These are phyloP conservation scores for Pygmarrhopalites habei DNA, from an alignment of 1,140 invertebrate species.

Conservation along the genomic window DNA sequence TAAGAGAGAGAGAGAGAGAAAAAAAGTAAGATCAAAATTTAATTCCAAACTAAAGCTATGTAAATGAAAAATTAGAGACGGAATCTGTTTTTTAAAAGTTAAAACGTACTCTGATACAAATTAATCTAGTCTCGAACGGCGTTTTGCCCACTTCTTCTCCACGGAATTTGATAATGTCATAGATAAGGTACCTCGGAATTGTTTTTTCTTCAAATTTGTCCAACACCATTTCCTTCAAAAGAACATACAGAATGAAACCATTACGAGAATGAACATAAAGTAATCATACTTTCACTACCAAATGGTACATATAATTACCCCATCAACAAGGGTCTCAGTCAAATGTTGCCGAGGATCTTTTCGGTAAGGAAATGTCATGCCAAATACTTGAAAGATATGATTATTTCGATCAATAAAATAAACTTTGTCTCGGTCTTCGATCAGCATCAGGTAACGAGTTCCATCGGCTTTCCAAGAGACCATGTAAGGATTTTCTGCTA, in stretches of 20 bases:
- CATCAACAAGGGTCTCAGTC: conserved; percentile 82
- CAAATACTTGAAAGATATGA: conserved; percentile 78
- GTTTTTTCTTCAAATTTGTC: conserved; percentile 66
- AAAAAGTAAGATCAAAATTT: too few species aligned
- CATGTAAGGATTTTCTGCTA: conserved; percentile 75
- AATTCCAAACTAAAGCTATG: too few species aligned
- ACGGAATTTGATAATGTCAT: conserved; percentile 86
- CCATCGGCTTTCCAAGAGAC: conserved; percentile 99
- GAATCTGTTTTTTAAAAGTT: too few species aligned
- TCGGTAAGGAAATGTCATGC: conserved; percentile 67
- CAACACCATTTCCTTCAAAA: conserved; percentile 81
- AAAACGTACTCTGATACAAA: conserved; percentile 64
- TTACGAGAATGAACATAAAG: neutral
- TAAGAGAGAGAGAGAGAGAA: too few species aligned
- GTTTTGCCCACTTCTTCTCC: conserved; percentile 67
- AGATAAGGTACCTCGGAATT: conserved; percentile 85
- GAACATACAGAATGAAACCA: neutral
- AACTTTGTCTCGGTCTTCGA: conserved; percentile 72
- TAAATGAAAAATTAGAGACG: too few species aligned
- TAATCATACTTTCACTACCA: too few species aligned
- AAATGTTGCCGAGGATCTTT: conserved; percentile 65
- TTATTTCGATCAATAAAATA: conserved; percentile 95
- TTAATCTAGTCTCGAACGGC: conserved; percentile 62
- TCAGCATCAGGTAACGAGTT: conserved; percentile 95
- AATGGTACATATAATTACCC: conserved; percentile 51